Evolutionary conservation across 2,888 invertebrate genomes (phyloP).

Genomic region (Drosophila villosipedis): DNA sequence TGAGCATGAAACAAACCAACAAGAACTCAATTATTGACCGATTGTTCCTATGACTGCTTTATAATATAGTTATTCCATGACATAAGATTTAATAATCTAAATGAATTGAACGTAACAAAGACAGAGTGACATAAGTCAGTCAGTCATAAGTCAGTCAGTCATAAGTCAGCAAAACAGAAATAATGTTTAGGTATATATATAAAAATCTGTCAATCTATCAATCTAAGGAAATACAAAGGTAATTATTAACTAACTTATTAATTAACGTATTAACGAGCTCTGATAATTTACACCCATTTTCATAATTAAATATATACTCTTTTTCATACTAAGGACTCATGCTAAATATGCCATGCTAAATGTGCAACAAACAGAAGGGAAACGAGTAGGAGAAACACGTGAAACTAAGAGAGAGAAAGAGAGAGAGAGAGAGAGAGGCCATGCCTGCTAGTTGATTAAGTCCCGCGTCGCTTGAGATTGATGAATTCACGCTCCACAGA

Average conservation of each 20-base stretch:
- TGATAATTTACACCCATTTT: neutral
- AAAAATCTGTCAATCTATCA: neutral
- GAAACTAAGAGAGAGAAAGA: neutral
- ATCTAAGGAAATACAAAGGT: neutral
- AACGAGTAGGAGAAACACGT: slow-evolving; percentile 1
- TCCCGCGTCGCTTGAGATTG: slow-evolving; percentile 90
- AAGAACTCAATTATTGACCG: neutral
- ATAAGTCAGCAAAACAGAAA: neutral
- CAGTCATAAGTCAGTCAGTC: neutral
- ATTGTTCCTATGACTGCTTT: neutral
- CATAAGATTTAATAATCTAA: neutral
- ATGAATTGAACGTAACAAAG: neutral
- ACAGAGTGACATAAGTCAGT: neutral
- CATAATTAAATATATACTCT: neutral
- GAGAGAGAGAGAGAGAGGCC: slow-evolving; percentile 64
- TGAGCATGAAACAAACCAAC: neutral
- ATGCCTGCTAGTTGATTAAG: slow-evolving; percentile 93
- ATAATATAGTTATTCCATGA: neutral
- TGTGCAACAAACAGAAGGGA: slow-evolving; percentile 3
- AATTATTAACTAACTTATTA: neutral
- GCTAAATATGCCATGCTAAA: slow-evolving; percentile 10
- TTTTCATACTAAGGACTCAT: slow-evolving; percentile 12
- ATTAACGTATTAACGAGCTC: neutral
- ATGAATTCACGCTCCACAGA: slow-evolving; percentile 91
- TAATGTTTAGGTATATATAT: neutral